Percentiles rank a stretch among this genome's conserved stretches.
Evolutionary conservation across 2,113 vertebrate genomes (phyloP).

Genomic region (Pollimyrus isidori): DNA sequence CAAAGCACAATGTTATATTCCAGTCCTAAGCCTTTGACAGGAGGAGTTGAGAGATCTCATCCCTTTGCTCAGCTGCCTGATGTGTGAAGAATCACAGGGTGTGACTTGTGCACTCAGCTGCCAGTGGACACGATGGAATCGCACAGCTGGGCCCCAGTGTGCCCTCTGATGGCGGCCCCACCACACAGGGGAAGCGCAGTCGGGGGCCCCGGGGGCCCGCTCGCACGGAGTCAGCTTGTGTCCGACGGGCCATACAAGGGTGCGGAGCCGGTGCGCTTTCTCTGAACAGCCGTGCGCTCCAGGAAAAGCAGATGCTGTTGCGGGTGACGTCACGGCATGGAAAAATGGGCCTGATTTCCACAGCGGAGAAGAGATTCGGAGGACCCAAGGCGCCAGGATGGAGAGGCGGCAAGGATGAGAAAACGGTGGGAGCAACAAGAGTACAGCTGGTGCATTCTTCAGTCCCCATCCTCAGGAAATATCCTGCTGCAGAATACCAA

Average conservation of each 20-base stretch:
- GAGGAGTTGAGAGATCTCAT: not conserved
- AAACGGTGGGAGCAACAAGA: not conserved
- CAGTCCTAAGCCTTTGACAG: not conserved
- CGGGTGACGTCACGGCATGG: not conserved
- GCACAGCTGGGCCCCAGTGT: not conserved
- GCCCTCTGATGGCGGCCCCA: not conserved
- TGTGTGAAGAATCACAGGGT: not conserved
- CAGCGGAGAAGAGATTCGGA: not conserved
- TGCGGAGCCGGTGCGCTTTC: not conserved
- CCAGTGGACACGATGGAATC: not conserved
- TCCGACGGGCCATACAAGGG: not conserved
- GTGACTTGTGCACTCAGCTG: not conserved
- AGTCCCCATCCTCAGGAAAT: not conserved
- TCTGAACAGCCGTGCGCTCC: not conserved
- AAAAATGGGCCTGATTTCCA: not conserved
- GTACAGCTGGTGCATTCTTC: not conserved
- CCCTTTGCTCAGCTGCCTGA: not conserved
- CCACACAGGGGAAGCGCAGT: not conserved
- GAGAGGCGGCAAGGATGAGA: not conserved
- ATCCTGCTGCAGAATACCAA: not conserved
- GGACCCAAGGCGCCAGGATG: not conserved
- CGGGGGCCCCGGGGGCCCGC: not conserved
- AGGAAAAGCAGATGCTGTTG: not conserved
- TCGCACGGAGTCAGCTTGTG: not conserved
- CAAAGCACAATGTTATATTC: not conserved